phyloP scores from a whole-genome alignment of 2,888 invertebrate species.

The Ryuthela nishihirai region DNA sequence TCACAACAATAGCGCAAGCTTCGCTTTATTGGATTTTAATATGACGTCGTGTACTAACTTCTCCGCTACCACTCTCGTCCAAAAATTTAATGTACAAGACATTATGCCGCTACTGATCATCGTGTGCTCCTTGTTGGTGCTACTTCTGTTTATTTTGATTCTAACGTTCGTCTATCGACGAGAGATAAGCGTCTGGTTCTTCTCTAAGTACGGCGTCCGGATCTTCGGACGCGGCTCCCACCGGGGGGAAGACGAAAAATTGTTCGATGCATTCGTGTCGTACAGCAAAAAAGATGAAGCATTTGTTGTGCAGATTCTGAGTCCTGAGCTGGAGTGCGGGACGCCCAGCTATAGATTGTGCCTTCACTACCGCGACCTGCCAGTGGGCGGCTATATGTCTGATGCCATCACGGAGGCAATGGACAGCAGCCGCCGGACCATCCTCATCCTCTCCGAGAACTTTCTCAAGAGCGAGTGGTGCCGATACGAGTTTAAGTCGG shows the following conservation, averaged over 20 bases:
- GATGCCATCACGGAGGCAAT: slow-evolving; percentile 65
- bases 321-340: slow-evolving; percentile 59
- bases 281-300: slow-evolving; percentile 54
- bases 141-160: slow-evolving; percentile 8
- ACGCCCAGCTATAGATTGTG: slow-evolving; percentile 60
- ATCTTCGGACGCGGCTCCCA: slow-evolving; percentile 57
- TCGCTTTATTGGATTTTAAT: slow-evolving; percentile 39
- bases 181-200: slow-evolving; percentile 74
- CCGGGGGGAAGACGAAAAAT: slow-evolving; percentile 42
- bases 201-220: slow-evolving; percentile 73
- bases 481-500: slow-evolving; percentile 65
- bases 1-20: slow-evolving; percentile 39
- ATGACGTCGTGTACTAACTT: slow-evolving; percentile 33
- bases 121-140: slow-evolving; percentile 12
- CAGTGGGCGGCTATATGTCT: slow-evolving; percentile 61
- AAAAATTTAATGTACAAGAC: slow-evolving; percentile 9
- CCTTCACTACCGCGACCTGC: slow-evolving; percentile 65
- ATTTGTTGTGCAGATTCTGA: slow-evolving; percentile 59
- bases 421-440: slow-evolving; percentile 61
- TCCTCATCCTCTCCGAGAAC: slow-evolving; percentile 64
- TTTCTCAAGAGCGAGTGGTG: slow-evolving; percentile 71
- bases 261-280: slow-evolving; percentile 54
- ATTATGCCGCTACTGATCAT: slow-evolving; percentile 25
- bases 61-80: slow-evolving; percentile 18
- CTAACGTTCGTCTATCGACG: slow-evolving; percentile 51